phyloP scores from a whole-genome alignment of 2,888 invertebrate species.

The Diabrotica balteata region DNA sequence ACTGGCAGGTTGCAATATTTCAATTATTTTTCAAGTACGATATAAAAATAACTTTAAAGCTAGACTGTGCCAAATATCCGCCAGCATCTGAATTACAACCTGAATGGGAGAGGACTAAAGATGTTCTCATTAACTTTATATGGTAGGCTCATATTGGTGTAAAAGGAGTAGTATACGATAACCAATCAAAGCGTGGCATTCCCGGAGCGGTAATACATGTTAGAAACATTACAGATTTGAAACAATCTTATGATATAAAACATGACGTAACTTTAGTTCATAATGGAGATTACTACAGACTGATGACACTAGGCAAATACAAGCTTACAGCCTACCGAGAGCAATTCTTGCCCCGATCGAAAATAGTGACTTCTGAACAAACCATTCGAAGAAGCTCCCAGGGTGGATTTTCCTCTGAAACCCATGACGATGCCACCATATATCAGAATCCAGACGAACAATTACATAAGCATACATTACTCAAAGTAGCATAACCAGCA shows the following conservation, averaged over 20 bases:
- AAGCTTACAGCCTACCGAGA: conserved; percentile 73
- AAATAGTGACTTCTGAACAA: conserved; percentile 67
- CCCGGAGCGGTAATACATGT: conserved; percentile 76
- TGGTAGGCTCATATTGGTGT: conserved; percentile 83
- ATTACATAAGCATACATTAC: conserved; percentile 47
- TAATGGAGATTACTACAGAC: conserved; percentile 74
- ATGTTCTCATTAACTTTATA: conserved; percentile 75
- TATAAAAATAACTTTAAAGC: conserved; percentile 85
- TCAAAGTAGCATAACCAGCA: conserved; percentile 44
- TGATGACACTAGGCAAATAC: conserved; percentile 80
- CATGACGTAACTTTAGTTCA: conserved; percentile 79
- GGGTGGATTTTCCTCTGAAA: conserved; percentile 67
- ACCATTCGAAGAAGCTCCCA: conserved; percentile 64
- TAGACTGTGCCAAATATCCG: conserved; percentile 87
- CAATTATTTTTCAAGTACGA: conserved; percentile 86
- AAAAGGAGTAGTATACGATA: conserved; percentile 70
- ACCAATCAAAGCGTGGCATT: conserved; percentile 65
- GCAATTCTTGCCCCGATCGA: conserved; percentile 72
- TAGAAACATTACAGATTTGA: conserved; percentile 69
- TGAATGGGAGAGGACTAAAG: conserved; percentile 82
- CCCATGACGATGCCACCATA: conserved; percentile 48
- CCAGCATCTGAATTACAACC: conserved; percentile 64
- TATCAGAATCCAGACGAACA: conserved; percentile 45
- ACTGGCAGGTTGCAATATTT: conserved; percentile 90
- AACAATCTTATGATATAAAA: conserved; percentile 65